Percentiles rank a stretch among this genome's conserved stretches.
Evolutionary conservation across 35 echinoderm and acorn worm species (phyloP).

Genomic region (Nesometra sesokonis): DNA sequence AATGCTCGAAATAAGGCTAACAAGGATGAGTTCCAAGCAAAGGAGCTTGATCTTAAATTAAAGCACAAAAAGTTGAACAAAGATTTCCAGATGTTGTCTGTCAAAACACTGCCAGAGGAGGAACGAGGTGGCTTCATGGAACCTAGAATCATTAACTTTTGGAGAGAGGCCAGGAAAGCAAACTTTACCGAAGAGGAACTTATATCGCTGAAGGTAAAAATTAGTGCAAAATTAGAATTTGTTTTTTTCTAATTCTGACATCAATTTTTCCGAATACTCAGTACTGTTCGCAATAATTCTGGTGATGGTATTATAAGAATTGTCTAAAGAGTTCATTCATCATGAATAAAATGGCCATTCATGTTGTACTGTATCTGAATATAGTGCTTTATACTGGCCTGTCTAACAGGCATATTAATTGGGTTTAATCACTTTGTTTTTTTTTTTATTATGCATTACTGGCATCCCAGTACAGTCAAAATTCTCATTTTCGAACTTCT

Average conservation of each 20-base stretch:
- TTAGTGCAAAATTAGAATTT: background rate
- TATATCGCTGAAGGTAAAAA: slow-evolving; percentile 41
- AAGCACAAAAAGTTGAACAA: slow-evolving; percentile 45
- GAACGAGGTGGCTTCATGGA: slow-evolving; percentile 58
- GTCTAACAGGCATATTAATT: too few species aligned
- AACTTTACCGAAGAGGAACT: slow-evolving; percentile 71
- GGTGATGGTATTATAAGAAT: background rate
- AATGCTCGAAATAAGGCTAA: background rate
- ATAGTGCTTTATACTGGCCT: too few species aligned
- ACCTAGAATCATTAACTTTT: slow-evolving; percentile 52
- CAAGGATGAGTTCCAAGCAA: background rate
- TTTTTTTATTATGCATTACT: too few species aligned
- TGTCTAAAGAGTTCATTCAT: background rate
- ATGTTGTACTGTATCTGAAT: too few species aligned
- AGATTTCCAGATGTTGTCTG: slow-evolving; percentile 55
- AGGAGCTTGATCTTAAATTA: slow-evolving; percentile 69
- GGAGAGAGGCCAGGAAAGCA: slow-evolving; percentile 53
- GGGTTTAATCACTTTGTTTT: too few species aligned
- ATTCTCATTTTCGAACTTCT: too few species aligned
- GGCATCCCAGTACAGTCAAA: too few species aligned
- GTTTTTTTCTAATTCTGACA: background rate
- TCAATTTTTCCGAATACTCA: background rate
- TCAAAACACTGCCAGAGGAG: slow-evolving; percentile 39
- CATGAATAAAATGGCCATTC: too few species aligned
- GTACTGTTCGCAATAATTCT: background rate